Conservation (phyloP, 2,797 vertebrate species). For the Ciconia nigra region DNA sequence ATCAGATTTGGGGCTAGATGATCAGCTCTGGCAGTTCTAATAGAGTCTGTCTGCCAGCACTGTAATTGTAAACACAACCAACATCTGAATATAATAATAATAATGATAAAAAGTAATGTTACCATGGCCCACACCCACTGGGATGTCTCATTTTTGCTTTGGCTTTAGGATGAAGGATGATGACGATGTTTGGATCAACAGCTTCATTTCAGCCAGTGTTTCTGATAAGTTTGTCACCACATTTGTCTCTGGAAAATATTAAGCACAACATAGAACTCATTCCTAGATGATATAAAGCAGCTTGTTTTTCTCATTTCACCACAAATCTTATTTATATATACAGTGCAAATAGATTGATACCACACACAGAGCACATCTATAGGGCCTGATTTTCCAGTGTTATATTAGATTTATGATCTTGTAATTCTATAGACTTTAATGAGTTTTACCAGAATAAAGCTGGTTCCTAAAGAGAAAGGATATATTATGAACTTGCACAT, state of each 20-base stretch:
- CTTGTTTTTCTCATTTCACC: conserved; percentile 50
- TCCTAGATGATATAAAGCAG: conserved; percentile 24
- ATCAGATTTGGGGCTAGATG: conserved; percentile 30
- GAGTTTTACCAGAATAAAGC: conserved; percentile 4
- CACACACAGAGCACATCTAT: conserved; percentile 19
- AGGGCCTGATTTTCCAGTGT: not conserved
- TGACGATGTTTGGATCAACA: conserved; percentile 54
- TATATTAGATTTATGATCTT: not conserved
- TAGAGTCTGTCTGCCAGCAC: conserved; percentile 29
- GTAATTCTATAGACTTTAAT: not conserved
- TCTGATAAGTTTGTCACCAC: conserved; percentile 56
- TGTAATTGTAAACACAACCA: conserved; percentile 54
- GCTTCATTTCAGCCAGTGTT: conserved; percentile 53
- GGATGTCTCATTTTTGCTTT: conserved; percentile 36
- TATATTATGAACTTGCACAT: not conserved
- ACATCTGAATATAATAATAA: conserved; percentile 61
- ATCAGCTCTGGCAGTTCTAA: conserved; percentile 38
- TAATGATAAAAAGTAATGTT: conserved; percentile 37
- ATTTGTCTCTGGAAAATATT: conserved; percentile 61
- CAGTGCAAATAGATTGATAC: conserved; percentile 10
- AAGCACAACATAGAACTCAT: not conserved
- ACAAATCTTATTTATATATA: conserved; percentile 26
- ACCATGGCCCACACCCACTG: conserved; percentile 42
- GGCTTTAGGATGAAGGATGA: conserved; percentile 53
- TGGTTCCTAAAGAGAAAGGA: not conserved